Conservation (phyloP, 2,113 vertebrate genomes). For the Paradoxurus hermaphroditus region DNA sequence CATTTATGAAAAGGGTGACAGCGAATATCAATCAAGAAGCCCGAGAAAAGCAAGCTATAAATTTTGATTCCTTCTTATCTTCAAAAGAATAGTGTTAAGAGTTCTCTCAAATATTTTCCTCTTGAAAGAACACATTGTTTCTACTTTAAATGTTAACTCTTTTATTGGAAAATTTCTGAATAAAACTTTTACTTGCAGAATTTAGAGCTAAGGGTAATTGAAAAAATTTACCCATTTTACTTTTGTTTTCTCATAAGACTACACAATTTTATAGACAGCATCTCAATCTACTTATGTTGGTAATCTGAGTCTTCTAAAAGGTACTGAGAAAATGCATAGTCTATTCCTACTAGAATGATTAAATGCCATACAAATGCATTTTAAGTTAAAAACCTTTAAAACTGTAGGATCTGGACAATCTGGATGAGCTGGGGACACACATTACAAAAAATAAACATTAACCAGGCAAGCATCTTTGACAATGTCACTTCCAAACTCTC, state of each 20-base stretch:
- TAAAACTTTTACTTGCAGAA: neutral
- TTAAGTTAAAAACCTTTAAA: neutral
- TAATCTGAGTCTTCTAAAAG: neutral
- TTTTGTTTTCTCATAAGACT: neutral
- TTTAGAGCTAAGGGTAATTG: neutral
- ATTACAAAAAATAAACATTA: neutral
- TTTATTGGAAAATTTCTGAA: neutral
- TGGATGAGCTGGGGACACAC: neutral
- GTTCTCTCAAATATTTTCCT: neutral
- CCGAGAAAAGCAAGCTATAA: neutral
- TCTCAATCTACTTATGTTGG: neutral
- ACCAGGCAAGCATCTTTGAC: neutral
- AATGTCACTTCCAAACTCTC: neutral
- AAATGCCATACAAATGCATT: neutral
- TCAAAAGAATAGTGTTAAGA: neutral
- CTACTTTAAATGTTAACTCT: neutral
- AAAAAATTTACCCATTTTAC: neutral
- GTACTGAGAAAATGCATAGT: neutral
- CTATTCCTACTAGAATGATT: neutral
- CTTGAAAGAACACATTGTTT: neutral
- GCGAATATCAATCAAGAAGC: neutral
- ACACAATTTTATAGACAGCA: neutral
- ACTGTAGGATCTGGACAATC: neutral
- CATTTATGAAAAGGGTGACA: neutral
- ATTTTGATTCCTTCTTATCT: neutral